These are phyloP conservation scores for Mylabris sibirica DNA, from an alignment of 2,888 invertebrate species.

Conservation along the genomic window DNA sequence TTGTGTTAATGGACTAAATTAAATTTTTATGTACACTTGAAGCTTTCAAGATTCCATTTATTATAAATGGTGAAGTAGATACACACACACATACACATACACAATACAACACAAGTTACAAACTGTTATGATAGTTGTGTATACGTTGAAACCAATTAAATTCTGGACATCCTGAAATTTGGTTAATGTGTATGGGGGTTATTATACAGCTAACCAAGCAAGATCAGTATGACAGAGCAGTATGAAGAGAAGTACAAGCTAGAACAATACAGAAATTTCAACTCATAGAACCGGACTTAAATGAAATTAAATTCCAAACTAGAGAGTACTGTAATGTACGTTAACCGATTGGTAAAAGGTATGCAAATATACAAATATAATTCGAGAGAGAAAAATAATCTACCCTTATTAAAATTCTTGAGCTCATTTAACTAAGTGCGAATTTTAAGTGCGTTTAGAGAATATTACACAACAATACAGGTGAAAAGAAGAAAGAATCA, in stretches of 20 bases:
- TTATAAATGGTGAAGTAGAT: background rate
- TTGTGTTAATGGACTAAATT: background rate
- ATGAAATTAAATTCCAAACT: background rate
- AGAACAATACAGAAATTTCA: background rate
- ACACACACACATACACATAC: background rate
- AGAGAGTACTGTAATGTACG: background rate
- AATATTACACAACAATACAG: no score
- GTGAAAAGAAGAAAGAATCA: no score
- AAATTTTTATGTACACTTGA: background rate
- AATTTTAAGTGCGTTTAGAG: no score
- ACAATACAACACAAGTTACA: background rate
- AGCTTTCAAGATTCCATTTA: background rate
- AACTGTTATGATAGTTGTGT: background rate
- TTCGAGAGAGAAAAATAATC: no score
- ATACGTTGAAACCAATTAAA: constrained; percentile 34
- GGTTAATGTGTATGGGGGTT: constrained; percentile 33
- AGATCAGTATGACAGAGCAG: background rate
- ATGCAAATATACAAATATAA: no score
- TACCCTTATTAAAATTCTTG: no score
- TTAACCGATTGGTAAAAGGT: no score
- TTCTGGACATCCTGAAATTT: constrained; percentile 35
- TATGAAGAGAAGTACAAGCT: background rate
- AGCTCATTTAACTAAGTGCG: no score
- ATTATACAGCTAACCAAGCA: constrained; percentile 25
- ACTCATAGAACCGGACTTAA: background rate